Evolutionary conservation across 2,888 invertebrate genomes (phyloP).

Genomic region (Xestia ashworthii): DNA sequence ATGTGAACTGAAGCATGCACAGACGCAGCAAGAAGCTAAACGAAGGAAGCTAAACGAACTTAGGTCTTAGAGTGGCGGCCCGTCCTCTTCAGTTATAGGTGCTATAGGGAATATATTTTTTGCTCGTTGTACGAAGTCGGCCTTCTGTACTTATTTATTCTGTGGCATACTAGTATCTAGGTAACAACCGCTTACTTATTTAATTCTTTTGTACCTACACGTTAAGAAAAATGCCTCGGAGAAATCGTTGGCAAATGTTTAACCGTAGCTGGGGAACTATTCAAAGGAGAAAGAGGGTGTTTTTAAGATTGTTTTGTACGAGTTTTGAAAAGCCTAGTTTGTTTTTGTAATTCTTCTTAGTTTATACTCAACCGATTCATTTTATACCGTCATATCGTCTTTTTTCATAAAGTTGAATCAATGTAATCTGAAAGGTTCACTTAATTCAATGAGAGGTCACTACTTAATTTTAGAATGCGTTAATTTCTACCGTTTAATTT

Average conservation of each 20-base stretch:
- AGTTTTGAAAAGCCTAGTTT: constrained; percentile 17
- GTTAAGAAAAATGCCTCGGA: constrained; percentile 71
- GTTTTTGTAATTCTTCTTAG: constrained; percentile 6
- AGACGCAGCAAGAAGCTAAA: background rate
- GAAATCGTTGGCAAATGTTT: constrained; percentile 67
- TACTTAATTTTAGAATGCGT: background rate
- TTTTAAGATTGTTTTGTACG: constrained; percentile 19
- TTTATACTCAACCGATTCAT: background rate
- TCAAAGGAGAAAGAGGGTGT: constrained; percentile 24
- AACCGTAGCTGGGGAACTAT: constrained; percentile 56
- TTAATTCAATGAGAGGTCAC: background rate
- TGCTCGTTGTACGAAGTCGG: rapidly evolving
- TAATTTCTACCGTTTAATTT: background rate
- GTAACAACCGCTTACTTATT: constrained; percentile 72
- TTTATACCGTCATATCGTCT: background rate
- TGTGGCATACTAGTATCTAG: constrained; percentile 42
- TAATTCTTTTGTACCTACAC: constrained; percentile 73
- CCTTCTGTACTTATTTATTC: constrained; percentile 22
- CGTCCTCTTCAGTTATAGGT: too few species aligned
- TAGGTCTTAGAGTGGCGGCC: too few species aligned
- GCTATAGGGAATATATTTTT: too few species aligned
- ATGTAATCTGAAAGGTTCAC: background rate
- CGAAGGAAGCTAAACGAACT: background rate
- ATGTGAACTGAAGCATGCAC: background rate
- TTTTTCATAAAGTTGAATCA: too few species aligned